Conservation (phyloP, 2,797 vertebrate species). For the Avahi laniger region DNA sequence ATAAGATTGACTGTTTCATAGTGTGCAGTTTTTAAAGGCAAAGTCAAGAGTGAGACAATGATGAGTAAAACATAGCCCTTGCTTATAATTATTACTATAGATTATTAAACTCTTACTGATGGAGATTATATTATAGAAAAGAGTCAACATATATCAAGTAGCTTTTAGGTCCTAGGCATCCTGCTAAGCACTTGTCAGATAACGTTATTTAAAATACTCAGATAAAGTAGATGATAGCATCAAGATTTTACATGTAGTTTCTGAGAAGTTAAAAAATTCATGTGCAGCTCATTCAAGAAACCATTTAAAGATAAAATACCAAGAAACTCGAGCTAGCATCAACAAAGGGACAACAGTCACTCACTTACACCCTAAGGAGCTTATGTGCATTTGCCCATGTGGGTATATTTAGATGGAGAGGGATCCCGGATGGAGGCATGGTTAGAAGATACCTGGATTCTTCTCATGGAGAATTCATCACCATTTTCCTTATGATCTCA, state of each 20-base stretch:
- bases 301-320: conserved; percentile 11
- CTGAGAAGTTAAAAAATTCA: background rate
- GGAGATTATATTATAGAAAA: background rate
- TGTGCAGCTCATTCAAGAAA: background rate
- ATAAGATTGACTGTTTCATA: background rate
- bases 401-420: background rate
- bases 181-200: background rate
- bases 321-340: background rate
- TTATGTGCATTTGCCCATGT: background rate
- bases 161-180: background rate
- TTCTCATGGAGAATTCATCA: background rate
- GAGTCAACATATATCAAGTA: background rate
- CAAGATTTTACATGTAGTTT: background rate
- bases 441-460: background rate
- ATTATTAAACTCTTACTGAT: conserved; percentile 3
- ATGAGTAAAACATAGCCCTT: background rate
- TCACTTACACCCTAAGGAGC: background rate
- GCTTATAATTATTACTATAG: background rate
- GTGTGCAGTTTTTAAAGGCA: background rate
- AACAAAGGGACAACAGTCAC: background rate
- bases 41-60: background rate
- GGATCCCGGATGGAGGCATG: background rate
- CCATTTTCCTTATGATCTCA: background rate
- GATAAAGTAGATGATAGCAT: background rate
- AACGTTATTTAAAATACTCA: background rate